phyloP scores from a whole-genome alignment of 1,140 invertebrate species.

The Caenorhabditis latens region DNA sequence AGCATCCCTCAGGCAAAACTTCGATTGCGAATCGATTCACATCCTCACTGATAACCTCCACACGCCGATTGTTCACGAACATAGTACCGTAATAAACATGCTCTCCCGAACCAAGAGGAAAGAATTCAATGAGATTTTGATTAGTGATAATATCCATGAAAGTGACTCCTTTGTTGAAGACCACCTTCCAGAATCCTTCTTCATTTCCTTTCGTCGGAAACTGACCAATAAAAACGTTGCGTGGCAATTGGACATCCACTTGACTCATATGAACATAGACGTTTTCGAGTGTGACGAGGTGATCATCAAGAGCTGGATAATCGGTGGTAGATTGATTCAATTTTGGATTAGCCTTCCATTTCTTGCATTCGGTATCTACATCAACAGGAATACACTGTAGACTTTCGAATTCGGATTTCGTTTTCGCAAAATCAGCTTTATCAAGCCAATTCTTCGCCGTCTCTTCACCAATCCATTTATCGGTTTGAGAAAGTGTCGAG shows the following conservation, averaged over 20 bases:
- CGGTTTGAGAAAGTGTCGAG: not conserved
- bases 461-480: not conserved
- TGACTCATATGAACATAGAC: not conserved
- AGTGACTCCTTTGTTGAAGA: not conserved
- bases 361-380: not conserved
- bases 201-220: not conserved
- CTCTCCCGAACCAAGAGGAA: not conserved
- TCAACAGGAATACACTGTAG: not conserved
- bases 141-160: not conserved
- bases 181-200: conserved; percentile 4
- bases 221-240: not conserved
- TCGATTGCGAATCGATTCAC: not conserved
- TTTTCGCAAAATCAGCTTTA: not conserved
- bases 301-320: not conserved
- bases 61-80: not conserved
- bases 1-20: not conserved
- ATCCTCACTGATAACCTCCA: not conserved
- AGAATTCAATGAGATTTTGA: not conserved
- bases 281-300: not conserved
- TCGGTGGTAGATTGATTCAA: not conserved
- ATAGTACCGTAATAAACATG: conserved; percentile 1
- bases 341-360: not conserved
- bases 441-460: not conserved
- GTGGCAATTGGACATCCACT: not conserved
- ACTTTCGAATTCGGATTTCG: not conserved